Evolutionary conservation across 2,888 invertebrate genomes (phyloP).

Genomic region (Dolomedes plantarius): DNA sequence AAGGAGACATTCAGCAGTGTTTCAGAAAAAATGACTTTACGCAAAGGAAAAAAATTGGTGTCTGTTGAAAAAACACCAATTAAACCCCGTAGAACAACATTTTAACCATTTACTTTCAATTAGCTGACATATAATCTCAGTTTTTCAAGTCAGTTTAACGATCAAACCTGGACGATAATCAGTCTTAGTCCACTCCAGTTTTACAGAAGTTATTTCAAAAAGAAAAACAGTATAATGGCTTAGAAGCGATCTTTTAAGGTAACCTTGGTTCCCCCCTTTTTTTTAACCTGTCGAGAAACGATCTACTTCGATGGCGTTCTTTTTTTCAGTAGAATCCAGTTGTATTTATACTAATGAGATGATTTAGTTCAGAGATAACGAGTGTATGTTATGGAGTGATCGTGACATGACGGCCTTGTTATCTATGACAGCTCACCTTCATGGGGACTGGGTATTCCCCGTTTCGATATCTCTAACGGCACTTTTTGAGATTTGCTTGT

Average conservation of each 20-base stretch:
- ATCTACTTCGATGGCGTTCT: not conserved
- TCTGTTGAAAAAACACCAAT: too few species aligned
- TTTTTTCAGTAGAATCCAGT: not conserved
- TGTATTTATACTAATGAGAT: conserved; percentile 48
- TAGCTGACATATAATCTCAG: too few species aligned
- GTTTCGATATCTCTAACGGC: too few species aligned
- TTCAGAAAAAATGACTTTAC: too few species aligned
- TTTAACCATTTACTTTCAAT: too few species aligned
- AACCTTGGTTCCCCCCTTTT: not conserved
- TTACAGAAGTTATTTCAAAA: too few species aligned
- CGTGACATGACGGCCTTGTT: conserved; percentile 39
- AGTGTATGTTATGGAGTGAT: not conserved
- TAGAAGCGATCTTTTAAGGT: not conserved
- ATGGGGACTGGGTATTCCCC: not conserved
- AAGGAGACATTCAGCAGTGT: too few species aligned
- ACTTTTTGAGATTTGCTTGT: too few species aligned
- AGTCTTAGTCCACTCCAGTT: not conserved
- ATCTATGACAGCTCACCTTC: conserved; percentile 33
- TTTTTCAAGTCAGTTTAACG: too few species aligned
- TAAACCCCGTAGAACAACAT: too few species aligned
- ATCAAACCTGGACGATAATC: not conserved
- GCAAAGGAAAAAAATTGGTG: too few species aligned
- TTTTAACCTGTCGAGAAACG: not conserved
- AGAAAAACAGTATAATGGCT: too few species aligned
- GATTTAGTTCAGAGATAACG: conserved; percentile 33